A percentile compares a stretch with the other conserved stretches of the same genome.
These are phyloP conservation scores for Callyntrura sp. DNA, from an alignment of 2,888 invertebrate species.

Conservation along the genomic window DNA sequence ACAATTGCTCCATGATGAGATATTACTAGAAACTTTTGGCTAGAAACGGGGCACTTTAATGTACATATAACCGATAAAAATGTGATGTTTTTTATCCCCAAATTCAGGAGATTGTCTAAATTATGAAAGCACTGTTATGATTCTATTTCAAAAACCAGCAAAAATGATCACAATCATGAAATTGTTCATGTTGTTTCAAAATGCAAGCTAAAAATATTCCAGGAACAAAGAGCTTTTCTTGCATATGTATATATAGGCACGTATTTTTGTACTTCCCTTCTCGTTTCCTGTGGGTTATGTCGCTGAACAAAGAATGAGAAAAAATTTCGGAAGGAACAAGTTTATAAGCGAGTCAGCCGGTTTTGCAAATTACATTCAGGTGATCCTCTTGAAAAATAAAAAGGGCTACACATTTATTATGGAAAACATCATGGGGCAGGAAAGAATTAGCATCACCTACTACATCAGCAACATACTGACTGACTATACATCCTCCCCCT, in stretches of 20 bases:
- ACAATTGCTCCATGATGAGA: conserved; percentile 29
- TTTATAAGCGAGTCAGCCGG: conserved; percentile 61
- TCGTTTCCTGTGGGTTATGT: conserved; percentile 23
- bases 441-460: no score
- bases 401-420: conserved; percentile 57
- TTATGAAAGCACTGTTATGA: no score
- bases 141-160: background rate
- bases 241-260: background rate
- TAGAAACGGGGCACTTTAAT: no score
- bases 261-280: no score
- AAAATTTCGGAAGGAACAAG: conserved; percentile 68
- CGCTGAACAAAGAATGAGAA: conserved; percentile 62
- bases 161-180: conserved; percentile 25
- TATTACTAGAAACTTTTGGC: no score
- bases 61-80: no score
- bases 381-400: conserved; percentile 42
- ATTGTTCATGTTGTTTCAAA: background rate
- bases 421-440: conserved; percentile 30
- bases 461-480: no score
- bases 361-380: conserved; percentile 28
- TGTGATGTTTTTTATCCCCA: no score
- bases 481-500: conserved; percentile 36
- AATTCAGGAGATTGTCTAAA: no score
- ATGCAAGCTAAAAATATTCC: no score
- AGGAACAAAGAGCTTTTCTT: no score